phyloP scores from a whole-genome alignment of 2,888 invertebrate species.

The Hoplodrina blanda region DNA sequence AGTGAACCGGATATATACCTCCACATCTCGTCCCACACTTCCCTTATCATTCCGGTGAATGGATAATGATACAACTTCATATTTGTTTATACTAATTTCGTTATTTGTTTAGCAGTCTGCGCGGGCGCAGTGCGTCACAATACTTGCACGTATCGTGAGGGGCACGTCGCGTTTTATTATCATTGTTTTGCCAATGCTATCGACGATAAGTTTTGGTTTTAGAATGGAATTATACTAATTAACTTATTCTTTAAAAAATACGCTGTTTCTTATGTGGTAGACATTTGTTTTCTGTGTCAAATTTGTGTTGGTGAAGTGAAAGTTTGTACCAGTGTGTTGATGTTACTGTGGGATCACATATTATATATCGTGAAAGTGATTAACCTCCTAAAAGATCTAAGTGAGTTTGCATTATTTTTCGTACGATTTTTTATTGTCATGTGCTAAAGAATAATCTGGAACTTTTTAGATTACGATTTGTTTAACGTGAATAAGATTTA shows the following conservation, averaged over 20 bases:
- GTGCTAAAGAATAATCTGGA: constrained; percentile 5
- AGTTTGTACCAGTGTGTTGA: constrained; percentile 25
- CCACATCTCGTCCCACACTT: constrained; percentile 6
- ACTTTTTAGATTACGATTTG: not conserved
- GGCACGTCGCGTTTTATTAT: constrained; percentile 41
- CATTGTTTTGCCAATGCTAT: constrained; percentile 57
- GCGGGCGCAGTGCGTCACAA: constrained; percentile 38
- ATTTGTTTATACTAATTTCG: constrained; percentile 50
- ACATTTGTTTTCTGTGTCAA: not conserved
- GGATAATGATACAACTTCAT: constrained; percentile 27
- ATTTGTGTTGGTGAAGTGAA: constrained; percentile 35
- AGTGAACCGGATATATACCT: constrained; percentile 25
- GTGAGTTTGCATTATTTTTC: constrained; percentile 37
- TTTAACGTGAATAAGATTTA: not conserved
- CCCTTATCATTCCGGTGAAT: constrained; percentile 28
- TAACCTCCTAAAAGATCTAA: constrained; percentile 18
- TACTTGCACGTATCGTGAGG: constrained; percentile 17
- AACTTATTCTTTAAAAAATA: constrained; percentile 9
- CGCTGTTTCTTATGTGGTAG: not conserved
- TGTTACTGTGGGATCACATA: constrained; percentile 25
- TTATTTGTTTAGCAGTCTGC: constrained; percentile 35
- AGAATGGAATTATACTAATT: constrained; percentile 36
- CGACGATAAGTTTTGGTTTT: constrained; percentile 47
- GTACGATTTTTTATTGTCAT: constrained; percentile 1
- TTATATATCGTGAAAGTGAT: constrained; percentile 40